These are phyloP conservation scores for Oophaga sylvatica DNA, from an alignment of 2,797 vertebrate species.

Conservation along the genomic window DNA sequence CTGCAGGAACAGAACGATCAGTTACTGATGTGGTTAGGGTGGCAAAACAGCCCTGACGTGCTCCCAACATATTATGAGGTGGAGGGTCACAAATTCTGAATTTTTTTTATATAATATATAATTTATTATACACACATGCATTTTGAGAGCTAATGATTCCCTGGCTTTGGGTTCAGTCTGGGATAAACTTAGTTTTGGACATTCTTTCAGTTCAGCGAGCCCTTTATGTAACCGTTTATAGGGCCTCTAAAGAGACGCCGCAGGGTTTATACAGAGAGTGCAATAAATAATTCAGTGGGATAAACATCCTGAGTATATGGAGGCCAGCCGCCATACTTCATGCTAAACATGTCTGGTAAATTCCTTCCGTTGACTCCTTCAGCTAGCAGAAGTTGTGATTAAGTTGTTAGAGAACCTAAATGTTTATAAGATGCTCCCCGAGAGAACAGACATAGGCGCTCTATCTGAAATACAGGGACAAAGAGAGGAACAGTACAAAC, in stretches of 20 bases:
- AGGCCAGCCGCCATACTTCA: neutral
- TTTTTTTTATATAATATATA: no score
- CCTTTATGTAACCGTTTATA: neutral
- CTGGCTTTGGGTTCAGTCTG: neutral
- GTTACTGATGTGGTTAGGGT: no score
- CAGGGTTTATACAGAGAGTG: neutral
- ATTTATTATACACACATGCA: no score
- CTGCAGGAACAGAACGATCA: no score
- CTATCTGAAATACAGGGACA: neutral
- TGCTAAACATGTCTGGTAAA: neutral
- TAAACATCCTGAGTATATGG: constrained; percentile 9
- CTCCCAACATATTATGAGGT: no score
- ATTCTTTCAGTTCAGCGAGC: no score
- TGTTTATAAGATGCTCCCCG: neutral
- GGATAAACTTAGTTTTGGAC: neutral
- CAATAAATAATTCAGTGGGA: neutral
- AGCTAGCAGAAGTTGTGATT: neutral
- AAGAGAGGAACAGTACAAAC: neutral
- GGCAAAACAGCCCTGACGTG: no score
- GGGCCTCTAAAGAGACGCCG: neutral
- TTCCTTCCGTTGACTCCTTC: neutral
- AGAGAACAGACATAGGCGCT: neutral
- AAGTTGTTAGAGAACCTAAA: neutral
- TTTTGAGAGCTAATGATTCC: neutral
- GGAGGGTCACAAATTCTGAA: no score